Conservation (phyloP, 1,140 invertebrate genomes). For the Mesaphorura yosii region DNA sequence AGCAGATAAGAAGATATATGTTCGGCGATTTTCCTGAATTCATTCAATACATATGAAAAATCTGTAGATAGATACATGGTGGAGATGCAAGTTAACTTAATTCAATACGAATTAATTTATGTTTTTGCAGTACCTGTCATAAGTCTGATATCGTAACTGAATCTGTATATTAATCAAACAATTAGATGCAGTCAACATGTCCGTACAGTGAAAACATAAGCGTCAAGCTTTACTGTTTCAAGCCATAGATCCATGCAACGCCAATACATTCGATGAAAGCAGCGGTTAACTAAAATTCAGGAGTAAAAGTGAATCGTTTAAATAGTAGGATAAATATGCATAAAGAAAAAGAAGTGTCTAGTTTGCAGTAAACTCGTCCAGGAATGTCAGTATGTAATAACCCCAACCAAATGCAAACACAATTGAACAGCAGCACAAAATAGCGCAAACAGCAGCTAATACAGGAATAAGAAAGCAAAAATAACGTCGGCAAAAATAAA, state of each 20-base stretch:
- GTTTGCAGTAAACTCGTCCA: slow-evolving; percentile 35
- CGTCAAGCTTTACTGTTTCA: too few species aligned
- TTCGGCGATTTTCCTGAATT: slow-evolving; percentile 70
- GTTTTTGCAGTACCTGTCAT: too few species aligned
- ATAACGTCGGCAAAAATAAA: background rate
- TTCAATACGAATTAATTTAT: too few species aligned
- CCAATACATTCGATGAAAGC: slow-evolving; percentile 86
- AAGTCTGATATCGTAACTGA: slow-evolving; percentile 83
- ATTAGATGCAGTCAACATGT: too few species aligned
- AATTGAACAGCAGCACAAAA: background rate
- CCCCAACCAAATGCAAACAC: slow-evolving; percentile 9
- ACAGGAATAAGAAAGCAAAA: background rate
- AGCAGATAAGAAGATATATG: slow-evolving; percentile 82
- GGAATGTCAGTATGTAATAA: slow-evolving; percentile 4
- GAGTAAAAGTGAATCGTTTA: too few species aligned
- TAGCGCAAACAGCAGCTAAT: background rate
- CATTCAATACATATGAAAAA: too few species aligned
- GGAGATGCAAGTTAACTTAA: too few species aligned
- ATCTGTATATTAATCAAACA: too few species aligned
- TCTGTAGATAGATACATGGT: too few species aligned
- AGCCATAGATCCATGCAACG: slow-evolving; percentile 85
- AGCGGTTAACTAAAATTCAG: too few species aligned
- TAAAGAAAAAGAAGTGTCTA: slow-evolving; percentile 88
- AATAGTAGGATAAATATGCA: too few species aligned
- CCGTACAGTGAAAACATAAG: too few species aligned